Conservation (phyloP, 2,888 invertebrate genomes). For the Zonitis immaculata region DNA sequence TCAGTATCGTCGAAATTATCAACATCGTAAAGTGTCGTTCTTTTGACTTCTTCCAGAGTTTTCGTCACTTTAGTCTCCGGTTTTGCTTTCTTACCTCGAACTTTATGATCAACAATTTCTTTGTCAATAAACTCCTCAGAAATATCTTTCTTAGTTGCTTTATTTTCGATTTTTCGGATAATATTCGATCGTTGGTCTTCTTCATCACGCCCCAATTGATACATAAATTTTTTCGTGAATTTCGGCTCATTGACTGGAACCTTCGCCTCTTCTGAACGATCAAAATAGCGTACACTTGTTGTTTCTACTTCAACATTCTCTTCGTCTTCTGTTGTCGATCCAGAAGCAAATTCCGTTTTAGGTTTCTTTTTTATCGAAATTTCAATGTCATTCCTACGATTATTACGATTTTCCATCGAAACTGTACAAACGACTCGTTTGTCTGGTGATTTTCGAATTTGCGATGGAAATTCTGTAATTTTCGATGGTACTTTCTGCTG, state of each 20-base stretch:
- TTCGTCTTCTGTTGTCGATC: constrained; percentile 21
- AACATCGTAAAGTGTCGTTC: constrained; percentile 26
- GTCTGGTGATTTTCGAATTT: not conserved
- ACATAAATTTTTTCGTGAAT: constrained; percentile 37
- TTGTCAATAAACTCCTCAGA: constrained; percentile 22
- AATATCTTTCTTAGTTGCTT: constrained; percentile 35
- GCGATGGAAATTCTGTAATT: constrained; percentile 12
- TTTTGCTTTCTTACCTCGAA: constrained; percentile 6
- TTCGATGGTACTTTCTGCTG: constrained; percentile 20
- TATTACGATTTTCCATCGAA: not conserved
- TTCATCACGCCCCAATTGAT: constrained; percentile 36
- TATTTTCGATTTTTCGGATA: constrained; percentile 17
- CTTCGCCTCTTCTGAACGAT: constrained; percentile 23
- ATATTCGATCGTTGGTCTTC: constrained; percentile 30
- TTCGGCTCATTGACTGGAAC: constrained; percentile 42
- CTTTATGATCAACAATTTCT: constrained; percentile 15
- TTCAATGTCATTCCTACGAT: constrained; percentile 1
- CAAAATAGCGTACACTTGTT: constrained; percentile 3
- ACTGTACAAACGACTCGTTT: not conserved
- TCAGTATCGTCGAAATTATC: constrained; percentile 29
- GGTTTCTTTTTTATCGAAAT: constrained; percentile 3
- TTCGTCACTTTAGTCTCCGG: constrained; percentile 8
- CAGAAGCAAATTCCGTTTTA: constrained; percentile 12
- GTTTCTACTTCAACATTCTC: constrained; percentile 19
- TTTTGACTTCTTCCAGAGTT: constrained; percentile 11